A percentile compares a stretch with the other conserved stretches of the same genome.
Evolutionary conservation across 2,888 invertebrate genomes (phyloP).

Genomic region (Agonopterix arenella): DNA sequence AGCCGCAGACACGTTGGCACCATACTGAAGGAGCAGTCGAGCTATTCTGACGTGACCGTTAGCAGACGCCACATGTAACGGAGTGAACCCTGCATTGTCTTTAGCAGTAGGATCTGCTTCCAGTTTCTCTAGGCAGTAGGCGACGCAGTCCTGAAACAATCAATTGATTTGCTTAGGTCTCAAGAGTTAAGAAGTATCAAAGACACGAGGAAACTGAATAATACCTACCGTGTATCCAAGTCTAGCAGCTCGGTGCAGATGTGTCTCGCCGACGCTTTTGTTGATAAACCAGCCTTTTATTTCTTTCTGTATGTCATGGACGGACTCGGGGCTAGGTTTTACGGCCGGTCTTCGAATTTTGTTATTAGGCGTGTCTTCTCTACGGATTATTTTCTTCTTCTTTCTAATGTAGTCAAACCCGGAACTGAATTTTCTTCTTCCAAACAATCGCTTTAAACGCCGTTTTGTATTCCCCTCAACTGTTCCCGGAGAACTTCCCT

Average conservation of each 20-base stretch:
- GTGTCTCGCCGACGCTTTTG: conserved; percentile 95
- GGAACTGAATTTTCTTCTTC: conserved; percentile 86
- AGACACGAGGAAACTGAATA: background rate
- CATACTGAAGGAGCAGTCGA: conserved; percentile 88
- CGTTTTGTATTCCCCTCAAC: conserved; percentile 63
- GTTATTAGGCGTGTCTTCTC: conserved; percentile 64
- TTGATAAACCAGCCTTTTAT: conserved; percentile 95
- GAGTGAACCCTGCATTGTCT: conserved; percentile 95
- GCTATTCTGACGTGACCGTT: conserved; percentile 93
- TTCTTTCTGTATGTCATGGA: conserved; percentile 88
- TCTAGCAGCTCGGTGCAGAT: conserved; percentile 93
- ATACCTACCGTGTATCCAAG: conserved; percentile 88
- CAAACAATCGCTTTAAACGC: conserved; percentile 79
- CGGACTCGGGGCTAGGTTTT: conserved; percentile 79
- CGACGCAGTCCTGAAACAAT: conserved; percentile 86
- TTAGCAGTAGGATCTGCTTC: conserved; percentile 89
- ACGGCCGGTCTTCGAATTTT: conserved; percentile 66
- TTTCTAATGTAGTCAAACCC: conserved; percentile 94
- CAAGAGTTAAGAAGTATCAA: too few species aligned
- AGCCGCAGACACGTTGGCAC: conserved; percentile 93
- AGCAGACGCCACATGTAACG: conserved; percentile 94
- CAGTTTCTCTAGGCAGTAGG: conserved; percentile 92
- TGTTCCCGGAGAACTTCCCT: conserved; percentile 37
- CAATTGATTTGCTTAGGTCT: background rate
- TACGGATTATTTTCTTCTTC: conserved; percentile 84